Conservation (phyloP, 2,113 vertebrate genomes). For the Callaeas wilsoni region DNA sequence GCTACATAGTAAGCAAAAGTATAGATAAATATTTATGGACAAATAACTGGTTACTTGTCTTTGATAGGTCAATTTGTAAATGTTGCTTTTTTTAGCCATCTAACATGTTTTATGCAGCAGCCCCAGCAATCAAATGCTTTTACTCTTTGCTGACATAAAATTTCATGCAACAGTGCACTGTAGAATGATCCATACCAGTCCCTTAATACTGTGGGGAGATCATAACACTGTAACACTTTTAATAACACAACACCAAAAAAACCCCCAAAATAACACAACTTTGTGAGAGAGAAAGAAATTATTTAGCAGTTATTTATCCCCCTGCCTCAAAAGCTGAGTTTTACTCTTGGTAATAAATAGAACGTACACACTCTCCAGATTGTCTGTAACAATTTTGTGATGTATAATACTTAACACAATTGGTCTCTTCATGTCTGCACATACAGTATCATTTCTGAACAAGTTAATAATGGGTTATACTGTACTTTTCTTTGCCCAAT, state of each 20-base stretch:
- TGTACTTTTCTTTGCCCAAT: constrained; percentile 36
- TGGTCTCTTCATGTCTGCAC: constrained; percentile 27
- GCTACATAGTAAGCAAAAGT: background rate
- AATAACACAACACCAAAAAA: constrained; percentile 26
- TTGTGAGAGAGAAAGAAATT: background rate
- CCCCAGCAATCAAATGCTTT: background rate
- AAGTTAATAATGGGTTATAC: constrained; percentile 50
- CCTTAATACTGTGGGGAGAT: constrained; percentile 54
- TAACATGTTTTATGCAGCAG: background rate
- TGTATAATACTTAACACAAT: background rate
- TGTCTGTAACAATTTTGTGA: constrained; percentile 37
- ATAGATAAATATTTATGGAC: background rate
- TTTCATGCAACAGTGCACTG: constrained; percentile 13
- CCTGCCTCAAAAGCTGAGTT: background rate
- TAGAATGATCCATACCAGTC: background rate
- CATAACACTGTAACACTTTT: constrained; percentile 57
- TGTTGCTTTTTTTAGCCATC: background rate
- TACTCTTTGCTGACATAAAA: constrained; percentile 1
- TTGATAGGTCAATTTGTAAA: background rate
- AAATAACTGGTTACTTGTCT: background rate
- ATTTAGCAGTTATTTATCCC: background rate
- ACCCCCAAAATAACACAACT: background rate
- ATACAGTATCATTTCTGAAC: constrained; percentile 29
- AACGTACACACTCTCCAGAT: constrained; percentile 35
- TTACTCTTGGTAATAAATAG: constrained; percentile 33